A percentile compares a stretch with the other conserved stretches of the same genome.
Conservation (phyloP, 2,888 invertebrate species). For the Diarsia dahlii region DNA sequence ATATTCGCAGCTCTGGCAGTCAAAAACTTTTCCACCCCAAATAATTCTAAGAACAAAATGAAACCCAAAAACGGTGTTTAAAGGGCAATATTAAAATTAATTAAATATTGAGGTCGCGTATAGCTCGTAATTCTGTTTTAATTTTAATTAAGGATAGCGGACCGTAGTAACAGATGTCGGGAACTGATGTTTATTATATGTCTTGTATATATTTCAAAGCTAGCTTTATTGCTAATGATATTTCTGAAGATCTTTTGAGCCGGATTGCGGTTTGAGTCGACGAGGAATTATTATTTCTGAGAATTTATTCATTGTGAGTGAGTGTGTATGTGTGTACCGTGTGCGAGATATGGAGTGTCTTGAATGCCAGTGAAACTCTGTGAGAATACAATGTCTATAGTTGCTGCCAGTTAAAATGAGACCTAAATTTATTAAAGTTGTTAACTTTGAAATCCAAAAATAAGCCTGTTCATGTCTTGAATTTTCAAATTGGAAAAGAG, state of each 20-base stretch:
- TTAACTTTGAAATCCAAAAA: too few species aligned
- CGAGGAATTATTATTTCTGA: slow-evolving; percentile 30
- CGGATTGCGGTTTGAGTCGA: slow-evolving; percentile 48
- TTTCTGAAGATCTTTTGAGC: slow-evolving; percentile 54
- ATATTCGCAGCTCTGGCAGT: slow-evolving; percentile 3
- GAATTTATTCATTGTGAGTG: background rate
- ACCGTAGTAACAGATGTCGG: slow-evolving; percentile 81
- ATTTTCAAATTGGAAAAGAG: too few species aligned
- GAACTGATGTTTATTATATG: slow-evolving; percentile 75
- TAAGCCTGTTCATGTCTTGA: too few species aligned
- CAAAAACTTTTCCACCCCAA: slow-evolving; percentile 46
- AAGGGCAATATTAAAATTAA: slow-evolving; percentile 74
- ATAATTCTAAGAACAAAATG: slow-evolving; percentile 61
- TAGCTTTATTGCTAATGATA: slow-evolving; percentile 61
- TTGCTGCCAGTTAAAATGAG: too few species aligned
- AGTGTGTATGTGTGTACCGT: too few species aligned
- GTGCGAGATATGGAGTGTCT: background rate
- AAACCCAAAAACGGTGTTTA: slow-evolving; percentile 65
- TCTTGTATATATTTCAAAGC: slow-evolving; percentile 66
- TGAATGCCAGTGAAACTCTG: background rate
- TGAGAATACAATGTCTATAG: background rate
- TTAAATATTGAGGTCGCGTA: slow-evolving; percentile 81
- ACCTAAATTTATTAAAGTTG: too few species aligned
- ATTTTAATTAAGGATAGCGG: slow-evolving; percentile 83
- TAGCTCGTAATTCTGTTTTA: slow-evolving; percentile 81